These are phyloP conservation scores for Drosophila burlai DNA, from an alignment of 1,140 invertebrate species.

Conservation along the genomic window DNA sequence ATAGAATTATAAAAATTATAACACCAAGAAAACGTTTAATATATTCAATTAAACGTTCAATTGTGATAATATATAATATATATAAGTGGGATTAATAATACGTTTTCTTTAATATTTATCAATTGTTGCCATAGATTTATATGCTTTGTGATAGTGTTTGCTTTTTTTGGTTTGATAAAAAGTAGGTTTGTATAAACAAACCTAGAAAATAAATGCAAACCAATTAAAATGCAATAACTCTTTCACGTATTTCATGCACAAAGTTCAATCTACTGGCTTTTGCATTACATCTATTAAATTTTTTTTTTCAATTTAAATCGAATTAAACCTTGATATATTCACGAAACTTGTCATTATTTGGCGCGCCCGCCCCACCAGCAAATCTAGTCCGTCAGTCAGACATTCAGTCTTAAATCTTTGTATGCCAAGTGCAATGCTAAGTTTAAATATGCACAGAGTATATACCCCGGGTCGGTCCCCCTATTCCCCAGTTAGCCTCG, in stretches of 20 bases:
- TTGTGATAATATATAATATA: not conserved
- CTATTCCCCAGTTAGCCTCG: constrained; percentile 27
- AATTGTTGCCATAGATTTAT: not conserved
- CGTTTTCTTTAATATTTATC: not conserved
- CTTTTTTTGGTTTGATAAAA: not conserved
- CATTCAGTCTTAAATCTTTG: constrained; percentile 49
- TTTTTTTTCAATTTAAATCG: constrained; percentile 34
- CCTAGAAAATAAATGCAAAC: not conserved
- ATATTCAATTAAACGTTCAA: not conserved
- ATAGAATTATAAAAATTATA: not conserved
- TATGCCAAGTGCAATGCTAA: constrained; percentile 72
- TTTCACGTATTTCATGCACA: constrained; percentile 5
- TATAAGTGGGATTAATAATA: too few species aligned
- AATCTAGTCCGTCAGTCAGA: constrained; percentile 15
- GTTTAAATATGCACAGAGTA: constrained; percentile 53
- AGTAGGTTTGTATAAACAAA: not conserved
- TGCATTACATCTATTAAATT: not conserved
- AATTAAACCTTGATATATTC: constrained; percentile 34
- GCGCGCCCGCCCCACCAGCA: constrained; percentile 14
- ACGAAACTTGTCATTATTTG: constrained; percentile 35
- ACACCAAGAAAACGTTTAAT: not conserved
- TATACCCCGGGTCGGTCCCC: constrained; percentile 9
- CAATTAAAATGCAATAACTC: constrained; percentile 6
- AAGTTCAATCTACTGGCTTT: not conserved
- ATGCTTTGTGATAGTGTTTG: not conserved